A percentile compares a stretch with the other conserved stretches of the same genome.
phyloP scores from a whole-genome alignment of 2,888 invertebrate genomes.

The Drosophila austrosaltans region DNA sequence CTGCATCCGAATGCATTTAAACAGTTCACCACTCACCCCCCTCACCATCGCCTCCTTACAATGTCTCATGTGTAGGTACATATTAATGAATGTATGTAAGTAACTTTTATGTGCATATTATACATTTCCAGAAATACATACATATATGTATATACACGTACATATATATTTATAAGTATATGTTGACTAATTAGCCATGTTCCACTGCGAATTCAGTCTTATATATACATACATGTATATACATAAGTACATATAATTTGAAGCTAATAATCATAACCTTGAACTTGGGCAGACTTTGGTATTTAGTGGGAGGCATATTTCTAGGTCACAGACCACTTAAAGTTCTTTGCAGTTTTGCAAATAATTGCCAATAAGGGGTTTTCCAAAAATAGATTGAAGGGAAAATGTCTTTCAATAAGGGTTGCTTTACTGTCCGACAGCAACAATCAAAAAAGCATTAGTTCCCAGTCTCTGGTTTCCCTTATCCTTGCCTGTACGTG shows the following conservation, averaged over 20 bases:
- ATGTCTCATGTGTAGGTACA: slow-evolving; percentile 38
- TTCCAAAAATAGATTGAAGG: neutral
- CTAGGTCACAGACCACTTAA: slow-evolving; percentile 8
- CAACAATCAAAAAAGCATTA: slow-evolving; percentile 3
- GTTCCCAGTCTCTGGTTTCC: neutral
- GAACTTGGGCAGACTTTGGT: slow-evolving; percentile 52
- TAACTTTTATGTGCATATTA: slow-evolving; percentile 21
- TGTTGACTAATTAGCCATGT: slow-evolving; percentile 1
- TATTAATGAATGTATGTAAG: slow-evolving; percentile 35
- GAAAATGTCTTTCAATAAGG: neutral
- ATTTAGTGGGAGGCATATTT: slow-evolving; percentile 16
- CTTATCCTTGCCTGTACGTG: neutral
- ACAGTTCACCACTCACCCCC: slow-evolving; percentile 16
- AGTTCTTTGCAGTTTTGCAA: slow-evolving; percentile 1
- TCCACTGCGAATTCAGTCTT: neutral
- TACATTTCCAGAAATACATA: slow-evolving; percentile 13
- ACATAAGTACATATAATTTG: slow-evolving; percentile 37
- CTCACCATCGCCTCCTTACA: neutral
- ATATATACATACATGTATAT: neutral
- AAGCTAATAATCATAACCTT: slow-evolving; percentile 55
- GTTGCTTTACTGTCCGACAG: slow-evolving; percentile 2
- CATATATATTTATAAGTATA: slow-evolving; percentile 3
- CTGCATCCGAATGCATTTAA: slow-evolving; percentile 55
- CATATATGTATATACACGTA: neutral
- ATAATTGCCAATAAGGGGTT: neutral